Conservation (phyloP, 2,113 vertebrate genomes). For the Antigone vipio region DNA sequence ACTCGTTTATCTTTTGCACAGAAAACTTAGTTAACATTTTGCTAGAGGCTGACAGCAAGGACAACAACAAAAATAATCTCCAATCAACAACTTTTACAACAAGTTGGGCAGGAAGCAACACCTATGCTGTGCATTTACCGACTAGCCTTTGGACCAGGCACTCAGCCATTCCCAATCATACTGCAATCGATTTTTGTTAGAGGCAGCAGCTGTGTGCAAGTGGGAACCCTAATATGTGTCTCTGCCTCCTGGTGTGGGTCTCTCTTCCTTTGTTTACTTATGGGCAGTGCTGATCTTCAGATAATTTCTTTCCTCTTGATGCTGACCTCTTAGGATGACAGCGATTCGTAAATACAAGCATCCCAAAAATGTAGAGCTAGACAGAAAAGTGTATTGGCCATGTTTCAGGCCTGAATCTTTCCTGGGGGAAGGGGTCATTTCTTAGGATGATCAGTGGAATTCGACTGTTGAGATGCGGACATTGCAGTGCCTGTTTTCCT, state of each 20-base stretch:
- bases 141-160: background rate
- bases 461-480: fast-evolving
- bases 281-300: background rate
- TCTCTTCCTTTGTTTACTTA: background rate
- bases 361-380: background rate
- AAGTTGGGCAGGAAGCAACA: background rate
- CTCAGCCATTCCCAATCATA: background rate
- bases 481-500: background rate
- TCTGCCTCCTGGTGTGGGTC: background rate
- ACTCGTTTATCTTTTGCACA: background rate
- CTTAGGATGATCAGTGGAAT: background rate
- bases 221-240: background rate
- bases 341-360: background rate
- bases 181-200: background rate
- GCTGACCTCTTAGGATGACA: background rate
- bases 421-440: background rate
- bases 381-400: background rate
- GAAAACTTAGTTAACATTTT: slow-evolving; percentile 13
- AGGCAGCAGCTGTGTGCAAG: background rate
- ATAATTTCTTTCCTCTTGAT: background rate
- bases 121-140: background rate
- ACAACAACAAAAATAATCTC: background rate
- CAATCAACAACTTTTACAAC: slow-evolving; percentile 12
- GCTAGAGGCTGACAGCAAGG: slow-evolving; percentile 2
- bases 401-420: background rate